phyloP scores from a whole-genome alignment of 2,797 vertebrate genomes.

The Chanos chanos region DNA sequence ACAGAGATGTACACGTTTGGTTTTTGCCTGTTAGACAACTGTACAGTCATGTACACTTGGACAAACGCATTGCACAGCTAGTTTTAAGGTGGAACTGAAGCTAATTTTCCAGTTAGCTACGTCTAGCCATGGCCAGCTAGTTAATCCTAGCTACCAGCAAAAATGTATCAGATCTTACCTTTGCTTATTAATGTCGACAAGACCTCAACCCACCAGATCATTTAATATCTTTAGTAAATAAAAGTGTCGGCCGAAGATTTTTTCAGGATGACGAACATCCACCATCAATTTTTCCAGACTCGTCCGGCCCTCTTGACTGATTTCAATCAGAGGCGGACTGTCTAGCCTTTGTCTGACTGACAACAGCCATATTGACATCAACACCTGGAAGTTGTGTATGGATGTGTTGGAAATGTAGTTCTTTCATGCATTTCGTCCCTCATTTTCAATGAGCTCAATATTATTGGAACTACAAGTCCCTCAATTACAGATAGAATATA shows the following conservation, averaged over 20 bases:
- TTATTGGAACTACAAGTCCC: no score
- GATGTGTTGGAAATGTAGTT: conserved; percentile 70
- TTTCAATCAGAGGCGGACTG: conserved; percentile 75
- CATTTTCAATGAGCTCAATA: no score
- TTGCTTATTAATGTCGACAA: conserved; percentile 34
- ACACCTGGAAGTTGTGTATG: conserved; percentile 58
- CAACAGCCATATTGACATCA: conserved; percentile 79
- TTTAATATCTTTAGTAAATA: conserved; percentile 38
- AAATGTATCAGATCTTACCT: conserved; percentile 37
- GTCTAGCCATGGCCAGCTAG: conserved; percentile 25
- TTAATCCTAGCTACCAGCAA: conserved; percentile 16
- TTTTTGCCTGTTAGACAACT: no score
- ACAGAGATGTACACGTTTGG: no score
- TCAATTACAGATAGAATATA: no score
- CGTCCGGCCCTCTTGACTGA: conserved; percentile 65
- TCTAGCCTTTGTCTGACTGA: conserved; percentile 82
- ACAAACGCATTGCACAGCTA: no score
- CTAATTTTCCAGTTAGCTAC: conserved; percentile 27
- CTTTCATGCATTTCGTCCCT: no score
- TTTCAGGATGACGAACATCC: conserved; percentile 42
- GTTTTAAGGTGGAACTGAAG: no score
- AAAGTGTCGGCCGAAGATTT: conserved; percentile 30
- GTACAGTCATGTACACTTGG: no score
- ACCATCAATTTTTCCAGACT: conserved; percentile 34
- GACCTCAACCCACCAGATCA: conserved; percentile 41